Evolutionary conservation across 2,888 invertebrate genomes (phyloP), one percentile per base, ranked within the genome.

Genomic region (Rhingia campestris): DNA sequence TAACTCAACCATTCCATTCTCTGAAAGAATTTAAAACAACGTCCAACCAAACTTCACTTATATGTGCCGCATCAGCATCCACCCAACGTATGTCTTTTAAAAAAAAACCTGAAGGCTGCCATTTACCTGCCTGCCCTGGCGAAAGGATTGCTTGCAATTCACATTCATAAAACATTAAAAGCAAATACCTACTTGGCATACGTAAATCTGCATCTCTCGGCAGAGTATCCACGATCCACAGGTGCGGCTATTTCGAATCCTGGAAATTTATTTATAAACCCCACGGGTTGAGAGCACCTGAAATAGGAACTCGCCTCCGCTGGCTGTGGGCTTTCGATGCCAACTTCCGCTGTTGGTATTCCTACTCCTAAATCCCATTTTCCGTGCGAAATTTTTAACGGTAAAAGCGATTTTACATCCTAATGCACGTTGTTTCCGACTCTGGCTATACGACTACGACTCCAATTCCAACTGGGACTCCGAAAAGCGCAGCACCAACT

Each of bases 261-360:
- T 12, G 12, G n/a, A 47, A 59, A 81, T 77, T 72, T 82, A 73
- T 82, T 61, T 73, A 72, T 43, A 64, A 75, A 41, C 39, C 58
- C 43, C 45, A 58, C 10, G 53, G 54, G 54, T 22, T 30, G 0
- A 45, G 54, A 54, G 43, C 43, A 32, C 10, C 32, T 35, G 37
- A 32, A 66, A 1, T 22, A 51, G 9, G n/a, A 12, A 51, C 59
- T 59, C 7, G 14, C 43, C 0, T 39, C 35, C 47, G 41, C 22
- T 66, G 33, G 43, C 47, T 61, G 54, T 67, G 74, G 56, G 41
- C 47, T 67, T 10, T 9, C 45, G 9, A 41, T 43, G 41, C 67
- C 54, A 12, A 14, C 33, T 51, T 53, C 41, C 14, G n/a, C 43
- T 58, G 12, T 30, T 58, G 32, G 75, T 32, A 7, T 12, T 64